Evolutionary conservation across 2,888 invertebrate genomes (phyloP).

Genomic region (Sepioteuthis lessoniana): DNA sequence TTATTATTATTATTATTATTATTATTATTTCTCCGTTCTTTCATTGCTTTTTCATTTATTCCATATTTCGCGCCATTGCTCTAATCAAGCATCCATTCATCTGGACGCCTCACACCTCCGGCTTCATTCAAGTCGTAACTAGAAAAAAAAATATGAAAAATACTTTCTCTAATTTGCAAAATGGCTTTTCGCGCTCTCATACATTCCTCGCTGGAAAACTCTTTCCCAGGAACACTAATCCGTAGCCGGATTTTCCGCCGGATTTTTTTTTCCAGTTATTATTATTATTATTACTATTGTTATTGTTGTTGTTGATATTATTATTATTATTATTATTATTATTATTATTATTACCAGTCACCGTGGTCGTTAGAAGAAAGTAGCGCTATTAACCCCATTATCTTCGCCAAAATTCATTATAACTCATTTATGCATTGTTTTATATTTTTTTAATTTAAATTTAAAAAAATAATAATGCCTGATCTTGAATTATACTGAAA

Average conservation of each 20-base stretch:
- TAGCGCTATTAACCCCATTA: no score
- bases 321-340: neutral
- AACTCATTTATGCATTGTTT: no score
- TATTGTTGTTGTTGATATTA: neutral
- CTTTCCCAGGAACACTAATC: neutral
- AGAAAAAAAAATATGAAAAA: no score
- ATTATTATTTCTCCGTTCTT: neutral
- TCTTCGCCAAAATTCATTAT: no score
- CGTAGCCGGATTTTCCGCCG: neutral
- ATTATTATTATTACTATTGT: neutral
- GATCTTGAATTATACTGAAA: no score
- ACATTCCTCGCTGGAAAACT: neutral
- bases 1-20: neutral
- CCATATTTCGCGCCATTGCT: neutral
- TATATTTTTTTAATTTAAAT: no score
- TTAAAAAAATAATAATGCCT: no score
- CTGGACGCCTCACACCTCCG: conserved; percentile 20
- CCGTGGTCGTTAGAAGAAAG: no score
- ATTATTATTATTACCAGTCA: no score
- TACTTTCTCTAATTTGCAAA: conserved; percentile 1
- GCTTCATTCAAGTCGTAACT: neutral
- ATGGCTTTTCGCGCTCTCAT: neutral
- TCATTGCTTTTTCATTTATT: neutral
- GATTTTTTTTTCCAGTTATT: neutral
- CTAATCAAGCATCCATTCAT: conserved; percentile 12